Percentiles rank a stretch among this genome's conserved stretches.
These are phyloP conservation scores for Porites australiensis DNA, from an alignment of 64 coral and sea anemone species.

Conservation along the genomic window DNA sequence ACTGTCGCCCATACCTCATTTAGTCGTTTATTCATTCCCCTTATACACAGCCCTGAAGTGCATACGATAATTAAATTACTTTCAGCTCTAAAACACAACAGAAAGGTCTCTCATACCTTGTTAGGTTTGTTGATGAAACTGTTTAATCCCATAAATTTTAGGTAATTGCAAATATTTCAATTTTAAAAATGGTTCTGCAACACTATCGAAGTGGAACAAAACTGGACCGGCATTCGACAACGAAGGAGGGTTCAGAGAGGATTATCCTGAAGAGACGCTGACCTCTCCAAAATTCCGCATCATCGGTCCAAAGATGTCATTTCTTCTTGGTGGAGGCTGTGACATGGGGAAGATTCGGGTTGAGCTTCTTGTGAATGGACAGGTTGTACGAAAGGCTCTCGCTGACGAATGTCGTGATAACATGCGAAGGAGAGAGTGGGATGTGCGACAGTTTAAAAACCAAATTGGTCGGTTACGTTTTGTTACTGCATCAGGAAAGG, in stretches of 20 bases:
- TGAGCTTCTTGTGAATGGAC: constrained; percentile 47
- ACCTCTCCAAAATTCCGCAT: constrained; percentile 67
- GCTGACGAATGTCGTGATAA: constrained; percentile 48
- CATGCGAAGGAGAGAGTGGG: constrained; percentile 44
- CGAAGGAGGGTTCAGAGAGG: constrained; percentile 39
- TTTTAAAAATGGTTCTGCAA: constrained; percentile 40
- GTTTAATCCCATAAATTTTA: background rate
- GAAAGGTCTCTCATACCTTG: no score
- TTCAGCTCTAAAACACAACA: no score
- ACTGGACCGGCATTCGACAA: constrained; percentile 54
- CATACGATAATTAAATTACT: no score
- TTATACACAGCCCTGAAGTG: no score
- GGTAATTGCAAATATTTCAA: constrained; percentile 10
- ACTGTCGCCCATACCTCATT: no score
- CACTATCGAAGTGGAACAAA: constrained; percentile 50
- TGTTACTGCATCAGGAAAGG: constrained; percentile 39
- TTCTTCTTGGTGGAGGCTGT: constrained; percentile 65
- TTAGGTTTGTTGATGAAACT: background rate
- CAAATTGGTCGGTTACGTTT: constrained; percentile 43
- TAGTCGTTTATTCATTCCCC: no score
- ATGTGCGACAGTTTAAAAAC: constrained; percentile 24
- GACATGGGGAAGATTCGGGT: background rate
- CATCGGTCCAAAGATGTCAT: constrained; percentile 44
- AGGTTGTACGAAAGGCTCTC: background rate
- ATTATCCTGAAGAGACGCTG: constrained; percentile 50